These are phyloP conservation scores for Macaca mulatta DNA, from an alignment of 2,113 vertebrate genomes.

Conservation along the genomic window DNA sequence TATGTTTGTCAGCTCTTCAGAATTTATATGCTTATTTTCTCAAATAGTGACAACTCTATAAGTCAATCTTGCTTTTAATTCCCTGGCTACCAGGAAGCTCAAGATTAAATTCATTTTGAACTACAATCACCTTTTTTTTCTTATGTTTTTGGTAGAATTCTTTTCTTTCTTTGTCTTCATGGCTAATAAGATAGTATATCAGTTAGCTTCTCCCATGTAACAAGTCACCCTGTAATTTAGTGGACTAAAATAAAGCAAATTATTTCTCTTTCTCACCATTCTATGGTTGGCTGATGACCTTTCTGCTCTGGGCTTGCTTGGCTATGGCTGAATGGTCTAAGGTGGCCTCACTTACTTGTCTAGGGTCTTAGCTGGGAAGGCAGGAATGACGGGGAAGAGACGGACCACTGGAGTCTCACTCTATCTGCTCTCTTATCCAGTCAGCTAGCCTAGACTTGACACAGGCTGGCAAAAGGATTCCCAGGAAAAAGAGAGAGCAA, in stretches of 20 bases:
- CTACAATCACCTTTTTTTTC: background rate
- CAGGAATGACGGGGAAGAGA: background rate
- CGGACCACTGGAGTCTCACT: background rate
- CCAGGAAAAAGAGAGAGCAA: background rate
- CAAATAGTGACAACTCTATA: background rate
- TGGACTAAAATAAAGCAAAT: background rate
- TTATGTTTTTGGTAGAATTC: background rate
- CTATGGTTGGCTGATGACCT: background rate
- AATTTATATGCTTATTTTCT: constrained; percentile 23
- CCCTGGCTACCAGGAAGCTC: background rate
- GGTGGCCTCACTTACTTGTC: background rate
- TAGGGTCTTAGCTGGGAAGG: background rate
- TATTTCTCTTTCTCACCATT: background rate
- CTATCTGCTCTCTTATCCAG: background rate
- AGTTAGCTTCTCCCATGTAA: background rate
- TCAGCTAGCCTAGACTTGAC: background rate
- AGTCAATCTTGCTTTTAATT: constrained; percentile 27
- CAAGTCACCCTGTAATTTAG: background rate
- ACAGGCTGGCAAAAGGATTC: background rate
- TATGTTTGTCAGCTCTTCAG: constrained; percentile 9
- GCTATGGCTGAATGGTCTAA: background rate
- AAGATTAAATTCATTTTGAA: background rate
- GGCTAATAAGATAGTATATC: background rate
- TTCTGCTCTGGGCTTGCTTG: background rate
- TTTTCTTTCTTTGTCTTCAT: background rate